phyloP scores from a whole-genome alignment of 2,888 invertebrate species.

The Horisme vitalbata region DNA sequence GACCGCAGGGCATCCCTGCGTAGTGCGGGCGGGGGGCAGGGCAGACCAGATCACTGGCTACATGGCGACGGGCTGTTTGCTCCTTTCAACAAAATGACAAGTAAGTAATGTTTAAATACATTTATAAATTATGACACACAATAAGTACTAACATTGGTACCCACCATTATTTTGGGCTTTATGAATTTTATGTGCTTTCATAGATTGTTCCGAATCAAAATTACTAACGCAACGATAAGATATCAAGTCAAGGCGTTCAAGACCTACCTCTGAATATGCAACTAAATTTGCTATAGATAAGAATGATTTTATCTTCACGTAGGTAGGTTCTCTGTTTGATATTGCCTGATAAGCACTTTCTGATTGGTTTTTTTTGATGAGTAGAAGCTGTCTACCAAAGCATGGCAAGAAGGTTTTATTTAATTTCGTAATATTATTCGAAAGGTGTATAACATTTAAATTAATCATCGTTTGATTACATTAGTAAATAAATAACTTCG shows the following conservation, averaged over 20 bases:
- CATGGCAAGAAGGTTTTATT: no score
- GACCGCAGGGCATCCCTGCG: constrained; percentile 70
- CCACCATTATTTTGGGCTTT: no score
- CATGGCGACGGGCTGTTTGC: constrained; percentile 43
- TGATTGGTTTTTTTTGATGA: constrained; percentile 17
- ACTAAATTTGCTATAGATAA: constrained; percentile 26
- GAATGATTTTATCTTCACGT: constrained; percentile 33
- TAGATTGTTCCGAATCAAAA: constrained; percentile 12
- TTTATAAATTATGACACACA: constrained; percentile 3
- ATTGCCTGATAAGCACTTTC: constrained; percentile 22
- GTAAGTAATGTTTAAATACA: constrained; percentile 40
- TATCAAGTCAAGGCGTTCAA: constrained; percentile 30
- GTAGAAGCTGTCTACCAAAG: no score
- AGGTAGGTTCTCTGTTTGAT: constrained; percentile 23
- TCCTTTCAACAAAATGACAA: constrained; percentile 50
- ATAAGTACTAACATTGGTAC: constrained; percentile 5
- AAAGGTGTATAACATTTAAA: no score
- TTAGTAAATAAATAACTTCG: no score
- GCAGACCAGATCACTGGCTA: constrained; percentile 47
- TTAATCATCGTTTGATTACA: no score
- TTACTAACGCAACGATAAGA: constrained; percentile 19
- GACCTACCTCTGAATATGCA: constrained; percentile 24
- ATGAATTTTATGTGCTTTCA: no score
- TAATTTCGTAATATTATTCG: no score
- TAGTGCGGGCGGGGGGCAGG: constrained; percentile 53